A percentile compares a stretch with the other conserved stretches of the same genome.
Evolutionary conservation across 2,113 vertebrate genomes (phyloP).

Genomic region (Gymnorhina tibicen): DNA sequence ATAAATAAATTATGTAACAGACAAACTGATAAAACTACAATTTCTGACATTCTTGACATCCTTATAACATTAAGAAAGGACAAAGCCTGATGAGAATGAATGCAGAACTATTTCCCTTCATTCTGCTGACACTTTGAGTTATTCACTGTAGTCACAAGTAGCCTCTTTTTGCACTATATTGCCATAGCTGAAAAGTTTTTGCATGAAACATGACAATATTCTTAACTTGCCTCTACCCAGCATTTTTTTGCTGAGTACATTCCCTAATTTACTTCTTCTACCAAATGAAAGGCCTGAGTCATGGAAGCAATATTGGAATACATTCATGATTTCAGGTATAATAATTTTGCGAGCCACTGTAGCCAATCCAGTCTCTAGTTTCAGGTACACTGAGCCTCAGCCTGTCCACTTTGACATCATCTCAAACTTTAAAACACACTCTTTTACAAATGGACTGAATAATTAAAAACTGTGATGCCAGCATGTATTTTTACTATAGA

Average conservation of each 20-base stretch:
- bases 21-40: slow-evolving; percentile 2
- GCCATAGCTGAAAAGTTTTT: not conserved
- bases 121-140: not conserved
- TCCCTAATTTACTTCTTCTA: not conserved
- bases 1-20: slow-evolving; percentile 38
- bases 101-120: not conserved
- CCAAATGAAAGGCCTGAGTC: not conserved
- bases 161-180: not conserved
- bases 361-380: not conserved
- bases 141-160: not conserved
- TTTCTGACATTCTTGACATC: slow-evolving; percentile 7
- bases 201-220: not conserved
- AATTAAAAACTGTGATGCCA: not conserved
- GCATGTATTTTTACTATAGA: not conserved
- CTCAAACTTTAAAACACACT: not conserved
- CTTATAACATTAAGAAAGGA: slow-evolving; percentile 14
- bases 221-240: not conserved
- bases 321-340: not conserved
- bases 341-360: not conserved
- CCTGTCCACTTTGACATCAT: not conserved
- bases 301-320: not conserved
- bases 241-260: not conserved
- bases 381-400: not conserved
- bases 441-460: not conserved
- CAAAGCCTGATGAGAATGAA: slow-evolving; percentile 31